A percentile compares a stretch with the other conserved stretches of the same genome.
These are phyloP conservation scores for Harlomillsia oculata DNA, from an alignment of 1,140 invertebrate genomes.

Conservation along the genomic window DNA sequence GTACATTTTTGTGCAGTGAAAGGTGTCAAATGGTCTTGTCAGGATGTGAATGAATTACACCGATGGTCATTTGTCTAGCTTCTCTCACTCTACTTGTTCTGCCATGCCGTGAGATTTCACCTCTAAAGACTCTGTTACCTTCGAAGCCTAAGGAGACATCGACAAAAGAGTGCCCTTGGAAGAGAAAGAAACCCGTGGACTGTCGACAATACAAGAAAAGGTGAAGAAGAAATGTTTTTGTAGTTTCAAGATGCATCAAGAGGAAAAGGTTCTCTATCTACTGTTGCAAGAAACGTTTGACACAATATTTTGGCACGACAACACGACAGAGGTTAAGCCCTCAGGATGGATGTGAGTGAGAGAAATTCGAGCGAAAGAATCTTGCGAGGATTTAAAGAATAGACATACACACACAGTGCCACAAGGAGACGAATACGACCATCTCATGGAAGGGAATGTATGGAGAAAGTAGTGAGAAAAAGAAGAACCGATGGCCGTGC, in stretches of 20 bases:
- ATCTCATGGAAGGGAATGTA: slow-evolving; percentile 4
- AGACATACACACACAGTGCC: neutral
- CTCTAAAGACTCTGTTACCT: too few species aligned
- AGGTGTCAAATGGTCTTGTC: too few species aligned
- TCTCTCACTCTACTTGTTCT: too few species aligned
- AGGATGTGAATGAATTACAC: too few species aligned
- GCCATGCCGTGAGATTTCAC: too few species aligned
- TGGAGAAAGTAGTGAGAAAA: neutral
- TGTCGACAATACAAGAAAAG: neutral
- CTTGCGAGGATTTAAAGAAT: slow-evolving; percentile 17
- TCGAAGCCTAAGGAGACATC: neutral
- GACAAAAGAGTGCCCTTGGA: neutral
- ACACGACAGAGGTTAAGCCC: slow-evolving; percentile 25
- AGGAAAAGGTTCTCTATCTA: too few species aligned
- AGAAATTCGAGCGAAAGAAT: slow-evolving; percentile 26
- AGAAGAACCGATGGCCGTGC: neutral
- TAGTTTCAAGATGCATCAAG: too few species aligned
- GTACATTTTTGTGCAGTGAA: too few species aligned
- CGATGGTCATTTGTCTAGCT: too few species aligned
- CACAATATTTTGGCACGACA: slow-evolving; percentile 15
- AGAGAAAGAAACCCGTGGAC: neutral
- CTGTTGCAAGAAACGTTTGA: slow-evolving; percentile 10
- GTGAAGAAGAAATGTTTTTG: neutral
- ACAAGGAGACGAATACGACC: neutral
- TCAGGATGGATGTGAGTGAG: slow-evolving; percentile 21